phyloP scores from a whole-genome alignment of 2,797 vertebrate species.

The Eidolon dupreanum region DNA sequence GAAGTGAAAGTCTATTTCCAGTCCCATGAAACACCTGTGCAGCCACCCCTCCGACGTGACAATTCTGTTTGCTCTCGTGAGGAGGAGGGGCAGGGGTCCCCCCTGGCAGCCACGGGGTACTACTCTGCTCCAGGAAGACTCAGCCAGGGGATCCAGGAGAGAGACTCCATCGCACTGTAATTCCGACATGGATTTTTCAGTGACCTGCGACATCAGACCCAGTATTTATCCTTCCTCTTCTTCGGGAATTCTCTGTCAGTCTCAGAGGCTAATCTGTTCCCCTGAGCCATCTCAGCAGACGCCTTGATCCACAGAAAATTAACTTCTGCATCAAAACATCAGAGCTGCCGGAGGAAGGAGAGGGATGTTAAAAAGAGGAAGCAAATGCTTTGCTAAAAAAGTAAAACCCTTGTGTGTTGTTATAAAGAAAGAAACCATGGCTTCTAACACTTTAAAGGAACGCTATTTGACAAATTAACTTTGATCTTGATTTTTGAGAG shows the following conservation, averaged over 20 bases:
- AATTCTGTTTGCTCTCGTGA: not conserved
- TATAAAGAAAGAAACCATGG: not conserved
- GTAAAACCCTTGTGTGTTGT: not conserved
- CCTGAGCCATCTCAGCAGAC: not conserved
- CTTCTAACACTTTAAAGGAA: not conserved
- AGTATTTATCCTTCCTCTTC: not conserved
- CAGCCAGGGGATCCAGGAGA: not conserved
- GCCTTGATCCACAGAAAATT: not conserved
- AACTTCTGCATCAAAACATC: not conserved
- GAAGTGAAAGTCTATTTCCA: not conserved
- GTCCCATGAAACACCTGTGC: not conserved
- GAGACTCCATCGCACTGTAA: fast-evolving
- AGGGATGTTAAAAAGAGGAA: not conserved
- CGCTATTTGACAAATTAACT: not conserved
- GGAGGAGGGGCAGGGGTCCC: fast-evolving
- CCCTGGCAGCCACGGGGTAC: too few species aligned
- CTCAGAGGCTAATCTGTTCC: not conserved
- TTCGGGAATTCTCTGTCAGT: not conserved
- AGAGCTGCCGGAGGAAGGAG: not conserved
- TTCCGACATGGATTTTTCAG: not conserved
- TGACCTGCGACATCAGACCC: not conserved
- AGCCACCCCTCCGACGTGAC: not conserved
- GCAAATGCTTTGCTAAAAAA: not conserved
- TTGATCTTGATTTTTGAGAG: constrained; percentile 30
- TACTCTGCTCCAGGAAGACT: not conserved